phyloP scores from a whole-genome alignment of 1,140 invertebrate species.

The Tetramorium simillimum region DNA sequence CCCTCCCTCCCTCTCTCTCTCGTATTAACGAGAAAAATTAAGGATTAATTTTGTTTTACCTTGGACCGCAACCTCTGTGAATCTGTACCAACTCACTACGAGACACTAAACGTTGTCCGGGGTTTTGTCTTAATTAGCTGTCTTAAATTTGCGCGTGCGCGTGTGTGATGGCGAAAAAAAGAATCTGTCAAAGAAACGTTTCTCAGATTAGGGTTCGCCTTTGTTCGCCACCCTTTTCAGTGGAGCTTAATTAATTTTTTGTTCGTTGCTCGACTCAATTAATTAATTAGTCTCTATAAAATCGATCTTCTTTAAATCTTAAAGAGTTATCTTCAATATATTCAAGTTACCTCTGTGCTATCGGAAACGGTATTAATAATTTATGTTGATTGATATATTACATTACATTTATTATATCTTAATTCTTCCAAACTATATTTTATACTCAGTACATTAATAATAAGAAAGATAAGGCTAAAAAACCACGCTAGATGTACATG shows the following conservation, averaged over 20 bases:
- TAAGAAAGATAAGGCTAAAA: too few species aligned
- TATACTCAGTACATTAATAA: too few species aligned
- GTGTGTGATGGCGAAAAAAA: background rate
- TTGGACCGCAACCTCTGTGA: constrained; percentile 31
- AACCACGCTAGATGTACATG: too few species aligned
- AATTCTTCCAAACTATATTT: too few species aligned
- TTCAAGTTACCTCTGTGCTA: background rate
- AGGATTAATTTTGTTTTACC: constrained; percentile 44
- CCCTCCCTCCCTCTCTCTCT: background rate
- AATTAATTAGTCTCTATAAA: constrained; percentile 5
- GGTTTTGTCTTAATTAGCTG: constrained; percentile 64
- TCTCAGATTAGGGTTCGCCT: constrained; percentile 23
- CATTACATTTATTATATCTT: too few species aligned
- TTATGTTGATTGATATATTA: background rate
- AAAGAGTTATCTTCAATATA: background rate
- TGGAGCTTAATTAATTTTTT: constrained; percentile 57
- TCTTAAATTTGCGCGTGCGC: constrained; percentile 9
- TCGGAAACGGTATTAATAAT: background rate
- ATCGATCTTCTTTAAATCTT: constrained; percentile 30
- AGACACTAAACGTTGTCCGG: background rate
- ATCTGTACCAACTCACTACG: constrained; percentile 1
- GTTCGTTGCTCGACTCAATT: background rate
- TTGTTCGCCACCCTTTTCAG: constrained; percentile 20
- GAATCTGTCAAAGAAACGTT: constrained; percentile 20
- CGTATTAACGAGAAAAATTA: constrained; percentile 40